phyloP scores from a whole-genome alignment of 2,888 invertebrate species.

The Hypercompe scribonia region DNA sequence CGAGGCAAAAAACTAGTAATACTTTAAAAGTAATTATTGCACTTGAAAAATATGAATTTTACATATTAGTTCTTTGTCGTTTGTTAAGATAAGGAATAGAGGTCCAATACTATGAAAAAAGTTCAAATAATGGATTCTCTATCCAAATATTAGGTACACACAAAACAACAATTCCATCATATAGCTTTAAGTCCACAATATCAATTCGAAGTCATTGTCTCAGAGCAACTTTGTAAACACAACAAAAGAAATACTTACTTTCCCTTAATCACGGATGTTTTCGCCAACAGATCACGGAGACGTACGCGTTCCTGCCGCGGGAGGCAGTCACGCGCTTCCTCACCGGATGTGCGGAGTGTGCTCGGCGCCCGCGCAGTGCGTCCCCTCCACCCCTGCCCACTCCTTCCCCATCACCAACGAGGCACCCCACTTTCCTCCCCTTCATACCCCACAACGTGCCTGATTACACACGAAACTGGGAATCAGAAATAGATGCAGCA shows the following conservation, averaged over 20 bases:
- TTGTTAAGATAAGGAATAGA: not conserved
- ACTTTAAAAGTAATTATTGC: no score
- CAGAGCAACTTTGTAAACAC: conserved; percentile 38
- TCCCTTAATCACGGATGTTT: conserved; percentile 63
- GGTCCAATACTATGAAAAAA: not conserved
- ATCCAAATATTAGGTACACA: not conserved
- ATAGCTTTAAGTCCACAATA: not conserved
- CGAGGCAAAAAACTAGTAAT: no score
- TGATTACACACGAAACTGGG: conserved; percentile 84
- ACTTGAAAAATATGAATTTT: no score
- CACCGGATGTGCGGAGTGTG: conserved; percentile 97
- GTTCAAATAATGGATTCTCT: not conserved
- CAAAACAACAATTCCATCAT: not conserved
- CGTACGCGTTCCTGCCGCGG: conserved; percentile 97
- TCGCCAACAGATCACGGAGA: conserved; percentile 95
- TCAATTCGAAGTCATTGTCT: conserved; percentile 17
- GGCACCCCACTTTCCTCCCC: conserved; percentile 78
- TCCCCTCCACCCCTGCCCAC: conserved; percentile 87
- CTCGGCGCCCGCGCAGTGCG: conserved; percentile 90
- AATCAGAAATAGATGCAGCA: conserved; percentile 84
- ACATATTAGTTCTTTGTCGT: not conserved
- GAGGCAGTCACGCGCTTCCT: conserved; percentile 98
- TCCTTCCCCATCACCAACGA: conserved; percentile 82
- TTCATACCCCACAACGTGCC: conserved; percentile 78
- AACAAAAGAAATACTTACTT: conserved; percentile 46